Percentiles rank a stretch among this genome's conserved stretches.
phyloP scores from a whole-genome alignment of 2,797 vertebrate genomes.

The Ceyx erithaca region DNA sequence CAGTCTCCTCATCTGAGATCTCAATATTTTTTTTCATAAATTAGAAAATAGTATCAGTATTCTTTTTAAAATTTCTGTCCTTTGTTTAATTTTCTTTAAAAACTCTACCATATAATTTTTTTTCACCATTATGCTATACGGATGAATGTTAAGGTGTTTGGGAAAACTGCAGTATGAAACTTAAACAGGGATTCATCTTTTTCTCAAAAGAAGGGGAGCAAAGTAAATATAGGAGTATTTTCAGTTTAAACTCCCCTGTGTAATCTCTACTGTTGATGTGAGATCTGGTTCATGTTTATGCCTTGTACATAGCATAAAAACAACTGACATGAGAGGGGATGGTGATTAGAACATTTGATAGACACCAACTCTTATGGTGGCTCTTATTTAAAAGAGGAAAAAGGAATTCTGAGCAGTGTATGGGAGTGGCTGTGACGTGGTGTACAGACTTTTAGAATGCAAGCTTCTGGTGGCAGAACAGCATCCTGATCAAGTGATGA shows the following conservation, averaged over 20 bases:
- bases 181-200: background rate
- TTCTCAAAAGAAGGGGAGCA: background rate
- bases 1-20: background rate
- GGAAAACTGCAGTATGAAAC: background rate
- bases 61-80: background rate
- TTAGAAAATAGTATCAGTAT: background rate
- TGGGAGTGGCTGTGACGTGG: background rate
- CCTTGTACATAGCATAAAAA: background rate
- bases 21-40: background rate
- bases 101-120: background rate
- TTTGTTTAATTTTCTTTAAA: slow-evolving; percentile 5
- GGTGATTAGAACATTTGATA: background rate
- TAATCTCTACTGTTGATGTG: background rate
- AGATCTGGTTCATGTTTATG: background rate
- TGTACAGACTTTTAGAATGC: background rate
- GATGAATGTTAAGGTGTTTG: background rate
- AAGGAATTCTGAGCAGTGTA: background rate
- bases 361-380: background rate
- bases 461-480: background rate
- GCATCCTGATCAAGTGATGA: background rate
- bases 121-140: background rate
- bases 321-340: background rate
- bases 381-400: background rate
- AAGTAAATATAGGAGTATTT: background rate
- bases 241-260: background rate